Percentiles rank a stretch among this genome's conserved stretches.
phyloP scores from a whole-genome alignment of 2,797 vertebrate species.

The Paedocypris micromegethes region DNA sequence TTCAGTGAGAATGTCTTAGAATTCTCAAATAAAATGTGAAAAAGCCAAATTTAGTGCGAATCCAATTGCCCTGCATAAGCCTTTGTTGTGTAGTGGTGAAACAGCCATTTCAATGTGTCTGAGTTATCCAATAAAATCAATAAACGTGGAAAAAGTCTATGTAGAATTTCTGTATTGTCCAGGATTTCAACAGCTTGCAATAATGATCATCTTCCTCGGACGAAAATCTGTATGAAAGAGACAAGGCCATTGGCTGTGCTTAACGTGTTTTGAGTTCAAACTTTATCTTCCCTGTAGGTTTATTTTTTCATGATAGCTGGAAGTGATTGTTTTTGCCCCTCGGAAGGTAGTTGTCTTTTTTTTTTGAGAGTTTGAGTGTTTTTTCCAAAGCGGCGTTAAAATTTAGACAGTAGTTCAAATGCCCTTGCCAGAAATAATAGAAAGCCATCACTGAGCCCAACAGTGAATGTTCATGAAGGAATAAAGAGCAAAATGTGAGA shows the following conservation, averaged over 20 bases:
- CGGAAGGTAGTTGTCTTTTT: constrained; percentile 1
- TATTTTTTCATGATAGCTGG: too few species aligned
- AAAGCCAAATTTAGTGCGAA: constrained; percentile 36
- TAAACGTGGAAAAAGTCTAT: neutral
- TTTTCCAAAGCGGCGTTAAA: neutral
- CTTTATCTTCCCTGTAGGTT: too few species aligned
- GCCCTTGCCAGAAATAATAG: constrained; percentile 47
- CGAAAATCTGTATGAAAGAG: neutral
- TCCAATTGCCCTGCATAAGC: constrained; percentile 22
- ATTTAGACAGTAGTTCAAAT: constrained; percentile 24
- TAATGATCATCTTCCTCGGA: neutral
- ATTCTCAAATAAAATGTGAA: too few species aligned
- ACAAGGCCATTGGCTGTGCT: constrained; percentile 4
- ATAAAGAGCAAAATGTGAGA: constrained; percentile 29
- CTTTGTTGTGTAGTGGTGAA: constrained; percentile 25
- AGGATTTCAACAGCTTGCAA: constrained; percentile 3
- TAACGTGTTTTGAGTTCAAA: neutral
- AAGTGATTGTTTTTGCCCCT: neutral
- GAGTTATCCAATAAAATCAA: constrained; percentile 34
- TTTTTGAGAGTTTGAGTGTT: constrained; percentile 1
- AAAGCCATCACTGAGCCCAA: constrained; percentile 50
- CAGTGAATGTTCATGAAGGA: constrained; percentile 51
- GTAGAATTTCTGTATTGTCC: constrained; percentile 3
- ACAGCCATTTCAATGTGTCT: constrained; percentile 32
- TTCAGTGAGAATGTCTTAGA: constrained; percentile 45